Conservation (phyloP, 2,797 vertebrate species). For the Anguilla anguilla region DNA sequence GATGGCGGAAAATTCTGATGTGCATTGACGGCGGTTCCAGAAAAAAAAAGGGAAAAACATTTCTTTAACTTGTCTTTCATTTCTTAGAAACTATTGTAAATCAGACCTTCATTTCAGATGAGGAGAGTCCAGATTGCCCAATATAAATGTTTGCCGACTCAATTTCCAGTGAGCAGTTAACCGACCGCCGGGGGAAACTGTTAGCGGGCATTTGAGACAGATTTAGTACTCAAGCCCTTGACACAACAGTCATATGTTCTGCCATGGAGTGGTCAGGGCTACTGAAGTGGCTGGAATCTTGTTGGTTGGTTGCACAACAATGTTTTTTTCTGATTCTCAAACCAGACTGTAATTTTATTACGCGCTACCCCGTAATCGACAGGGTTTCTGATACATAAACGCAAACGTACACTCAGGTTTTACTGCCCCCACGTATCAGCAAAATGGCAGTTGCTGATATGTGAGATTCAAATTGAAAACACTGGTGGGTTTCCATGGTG, state of each 20-base stretch:
- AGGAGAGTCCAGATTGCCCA: background rate
- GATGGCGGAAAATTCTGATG: background rate
- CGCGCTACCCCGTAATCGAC: constrained; percentile 67
- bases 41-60: background rate
- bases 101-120: background rate
- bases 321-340: constrained; percentile 67
- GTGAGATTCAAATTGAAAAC: constrained; percentile 67
- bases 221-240: constrained; percentile 40
- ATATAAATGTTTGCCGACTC: constrained; percentile 10
- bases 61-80: background rate
- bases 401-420: constrained; percentile 67
- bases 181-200: constrained; percentile 23
- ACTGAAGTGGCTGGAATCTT: constrained; percentile 58
- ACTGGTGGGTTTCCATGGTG: constrained; percentile 67
- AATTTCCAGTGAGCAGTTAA: constrained; percentile 36
- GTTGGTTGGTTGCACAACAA: constrained; percentile 46
- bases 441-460: constrained; percentile 59
- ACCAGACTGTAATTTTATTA: constrained; percentile 70
- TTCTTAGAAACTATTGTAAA: constrained; percentile 12
- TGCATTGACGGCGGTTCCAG: background rate
- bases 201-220: constrained; percentile 25
- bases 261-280: constrained; percentile 51
- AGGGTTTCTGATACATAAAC: constrained; percentile 73
- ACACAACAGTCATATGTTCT: constrained; percentile 48
- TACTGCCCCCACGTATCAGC: constrained; percentile 67